Evolutionary conservation across 2,113 vertebrate genomes (phyloP).

Genomic region (Dromiciops gliroides): DNA sequence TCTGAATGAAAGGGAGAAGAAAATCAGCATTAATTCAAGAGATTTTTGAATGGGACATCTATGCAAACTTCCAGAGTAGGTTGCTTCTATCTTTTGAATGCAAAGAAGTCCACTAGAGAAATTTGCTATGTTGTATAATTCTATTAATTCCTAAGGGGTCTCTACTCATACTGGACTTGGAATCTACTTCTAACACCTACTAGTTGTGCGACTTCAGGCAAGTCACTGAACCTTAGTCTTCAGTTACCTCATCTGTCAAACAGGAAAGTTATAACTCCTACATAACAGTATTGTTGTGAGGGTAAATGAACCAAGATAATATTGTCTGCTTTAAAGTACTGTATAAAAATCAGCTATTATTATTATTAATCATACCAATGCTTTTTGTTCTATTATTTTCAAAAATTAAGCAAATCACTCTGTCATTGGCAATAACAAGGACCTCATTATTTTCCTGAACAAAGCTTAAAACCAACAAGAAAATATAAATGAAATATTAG

Average conservation of each 20-base stretch:
- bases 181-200: background rate
- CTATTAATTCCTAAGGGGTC: background rate
- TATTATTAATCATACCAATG: background rate
- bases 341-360: background rate
- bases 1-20: background rate
- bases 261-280: background rate
- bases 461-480: background rate
- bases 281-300: background rate
- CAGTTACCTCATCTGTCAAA: background rate
- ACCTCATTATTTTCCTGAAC: background rate
- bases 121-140: background rate
- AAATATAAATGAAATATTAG: constrained; percentile 22
- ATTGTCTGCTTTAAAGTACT: background rate
- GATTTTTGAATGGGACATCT: background rate
- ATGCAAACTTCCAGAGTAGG: background rate
- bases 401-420: background rate
- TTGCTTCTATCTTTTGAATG: background rate
- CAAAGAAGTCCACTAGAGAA: background rate
- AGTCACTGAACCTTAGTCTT: background rate
- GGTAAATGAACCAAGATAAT: background rate
- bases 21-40: background rate
- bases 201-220: background rate
- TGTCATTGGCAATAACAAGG: background rate
- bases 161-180: background rate
- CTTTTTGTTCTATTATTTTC: background rate